Evolutionary conservation across 2,888 invertebrate genomes (phyloP), one percentile per base, ranked within the genome.

Genomic region (Rhogogaster chlorosoma): DNA sequence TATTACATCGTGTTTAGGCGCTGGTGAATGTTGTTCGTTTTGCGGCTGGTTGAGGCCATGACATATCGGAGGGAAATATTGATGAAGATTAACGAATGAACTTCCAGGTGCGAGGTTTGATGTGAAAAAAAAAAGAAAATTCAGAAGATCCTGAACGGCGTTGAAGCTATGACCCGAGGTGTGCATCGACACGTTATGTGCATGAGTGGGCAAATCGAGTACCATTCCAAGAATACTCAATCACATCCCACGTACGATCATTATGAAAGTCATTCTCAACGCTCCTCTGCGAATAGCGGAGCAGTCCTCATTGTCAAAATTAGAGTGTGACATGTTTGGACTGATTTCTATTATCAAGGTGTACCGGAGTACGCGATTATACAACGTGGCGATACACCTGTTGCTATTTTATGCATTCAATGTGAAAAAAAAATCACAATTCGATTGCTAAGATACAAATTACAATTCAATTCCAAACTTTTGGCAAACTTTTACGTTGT

Each of bases 251-350:
- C 70, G 70, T 18, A 18, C n/a, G 36, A 70, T 36, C 32, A 70
- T 36, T 18, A 36, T n/a, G 36, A 70, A 36, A 36, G 32, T 12
- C 7, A n/a, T 32, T 32, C 36, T 0, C n/a, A 70, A n/a, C 70
- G 70, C 36, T 70, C n/a, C 18, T 0, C 36, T 36, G 45, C 45
- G 36, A 70, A 15, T 15, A 36, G 70, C 70, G 7, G 9, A 70
- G 70, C 26, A 36, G 70, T 70, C 36, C 18, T 36, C 70, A 70
- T 70, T 70, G 36, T 70, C 70, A 36, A 70, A 70, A 70, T 70
- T 70, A 70, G 32, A 70, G 36, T 70, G 36, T 36, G 70, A 36
- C 70, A 70, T 36, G 36, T 70, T 67, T 18, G 67, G 22, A 67
- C 67, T 32, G 4, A 67, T 32, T 32, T 18, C 32, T 67, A 67